Evolutionary conservation across 2,113 vertebrate species (phyloP), one percentile per base, ranked within the genome.

Genomic region (Callorhinus ursinus): DNA sequence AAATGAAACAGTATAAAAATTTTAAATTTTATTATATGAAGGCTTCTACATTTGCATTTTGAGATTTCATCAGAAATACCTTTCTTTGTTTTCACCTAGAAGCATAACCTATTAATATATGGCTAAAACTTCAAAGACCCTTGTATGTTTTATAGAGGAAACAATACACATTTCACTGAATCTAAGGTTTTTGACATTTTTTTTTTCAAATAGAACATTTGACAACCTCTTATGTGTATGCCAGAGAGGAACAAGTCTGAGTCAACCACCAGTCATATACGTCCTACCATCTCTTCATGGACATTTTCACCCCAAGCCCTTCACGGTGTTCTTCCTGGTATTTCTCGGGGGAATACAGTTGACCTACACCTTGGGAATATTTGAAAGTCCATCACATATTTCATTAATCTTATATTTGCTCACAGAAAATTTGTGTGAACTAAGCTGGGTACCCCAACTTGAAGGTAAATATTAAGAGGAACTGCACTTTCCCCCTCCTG

Each of bases 121-220:
- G 63, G 28, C n/a, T 87, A 90, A 95, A 69, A 67, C 16, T 59
- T 92, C 36, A 93, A 93, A 97, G 15, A 80, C 24, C 5, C 6
- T 49, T 80, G 0, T 26, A 57, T 83, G 36, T 69, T 95, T 90
- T 69, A 69, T 67, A 84, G 53, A 91, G 39, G 1, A 96, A 96
- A 71, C 80, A 31, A 63, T 14, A 51, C 18, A 89, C 14, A 4
- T 67, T 92, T 61, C n/a, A 82, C 28, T 24, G 13, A 86, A 76
- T 81, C 3, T 61, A 77, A 39, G 6, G n/a, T 22, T 96, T 12
- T 77, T 51, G 36, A 11, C 0, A 39, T 88, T 90, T 5, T 49
- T 92, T 7, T 55, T 86, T 80, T 80, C 53, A 69, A 86, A 86
- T 67, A 42, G 14, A 74, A 28, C 69, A 59, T 31, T 77, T 94